These are phyloP conservation scores for Lycaon pictus DNA, from an alignment of 2,113 vertebrate species.

Conservation along the genomic window DNA sequence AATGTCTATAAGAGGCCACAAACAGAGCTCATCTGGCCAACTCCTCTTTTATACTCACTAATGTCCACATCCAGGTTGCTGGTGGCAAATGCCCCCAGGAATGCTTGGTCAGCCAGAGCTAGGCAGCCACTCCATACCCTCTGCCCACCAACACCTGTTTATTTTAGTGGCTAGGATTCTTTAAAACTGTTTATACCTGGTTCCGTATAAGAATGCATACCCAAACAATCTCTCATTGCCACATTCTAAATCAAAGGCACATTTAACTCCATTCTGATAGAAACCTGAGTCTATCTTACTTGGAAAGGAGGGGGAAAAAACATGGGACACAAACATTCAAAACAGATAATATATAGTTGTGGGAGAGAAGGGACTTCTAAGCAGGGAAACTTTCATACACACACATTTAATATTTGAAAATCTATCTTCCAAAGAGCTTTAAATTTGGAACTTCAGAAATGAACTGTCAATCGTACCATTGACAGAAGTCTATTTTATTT, in stretches of 20 bases:
- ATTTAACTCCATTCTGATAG: not conserved
- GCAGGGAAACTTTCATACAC: not conserved
- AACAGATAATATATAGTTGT: not conserved
- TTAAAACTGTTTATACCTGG: conserved; percentile 73
- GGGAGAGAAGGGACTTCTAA: not conserved
- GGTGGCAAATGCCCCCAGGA: conserved; percentile 82
- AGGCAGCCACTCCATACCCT: conserved; percentile 80
- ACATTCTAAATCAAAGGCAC: conserved; percentile 43
- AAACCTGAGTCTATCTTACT: not conserved
- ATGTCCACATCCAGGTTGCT: conserved; percentile 80
- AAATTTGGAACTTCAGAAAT: conserved; percentile 11
- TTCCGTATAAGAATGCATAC: not conserved
- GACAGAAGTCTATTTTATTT: not conserved
- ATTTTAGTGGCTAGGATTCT: conserved; percentile 80
- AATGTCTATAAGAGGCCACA: conserved; percentile 85
- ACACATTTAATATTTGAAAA: not conserved
- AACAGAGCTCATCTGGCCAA: conserved; percentile 76
- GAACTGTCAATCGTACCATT: not conserved
- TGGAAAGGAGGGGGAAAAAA: not conserved
- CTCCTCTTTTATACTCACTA: conserved; percentile 73
- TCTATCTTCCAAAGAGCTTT: not conserved
- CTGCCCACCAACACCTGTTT: conserved; percentile 83
- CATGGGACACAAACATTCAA: not conserved
- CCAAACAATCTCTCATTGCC: conserved; percentile 58
- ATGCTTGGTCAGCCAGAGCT: conserved; percentile 83